A percentile compares a stretch with the other conserved stretches of the same genome.
These are phyloP conservation scores for Anas platyrhynchos DNA, from an alignment of 2,113 vertebrate genomes.

Conservation along the genomic window DNA sequence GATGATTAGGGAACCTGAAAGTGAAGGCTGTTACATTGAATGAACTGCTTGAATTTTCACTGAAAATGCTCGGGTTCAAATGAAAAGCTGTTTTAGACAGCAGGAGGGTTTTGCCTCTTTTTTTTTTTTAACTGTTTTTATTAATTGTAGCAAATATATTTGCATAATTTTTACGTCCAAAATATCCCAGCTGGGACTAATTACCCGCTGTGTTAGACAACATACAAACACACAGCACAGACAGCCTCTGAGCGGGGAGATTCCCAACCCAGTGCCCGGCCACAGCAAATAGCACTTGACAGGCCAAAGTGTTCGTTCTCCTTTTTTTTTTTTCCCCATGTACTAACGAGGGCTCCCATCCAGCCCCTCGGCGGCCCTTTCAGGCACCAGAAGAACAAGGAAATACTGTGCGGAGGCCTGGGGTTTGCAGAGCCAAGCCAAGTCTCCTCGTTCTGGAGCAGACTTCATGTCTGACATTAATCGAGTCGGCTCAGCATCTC, in stretches of 20 bases:
- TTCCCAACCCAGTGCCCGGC: not conserved
- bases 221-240: not conserved
- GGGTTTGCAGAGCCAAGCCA: not conserved
- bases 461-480: not conserved
- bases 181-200: constrained; percentile 6
- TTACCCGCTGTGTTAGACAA: constrained; percentile 23
- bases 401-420: constrained; percentile 20
- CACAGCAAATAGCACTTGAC: constrained; percentile 41
- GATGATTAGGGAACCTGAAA: not conserved
- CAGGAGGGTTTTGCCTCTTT: not conserved
- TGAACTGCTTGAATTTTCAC: not conserved
- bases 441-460: not conserved
- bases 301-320: constrained; percentile 31
- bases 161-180: constrained; percentile 15
- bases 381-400: constrained; percentile 33
- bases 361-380: constrained; percentile 50
- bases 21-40: not conserved
- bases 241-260: constrained; percentile 17
- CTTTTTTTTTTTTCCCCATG: not conserved
- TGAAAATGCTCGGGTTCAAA: not conserved
- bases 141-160: not conserved
- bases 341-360: constrained; percentile 41
- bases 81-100: not conserved
- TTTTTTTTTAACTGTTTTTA: not conserved
- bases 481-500: not conserved